Conservation (phyloP, 2,797 vertebrate genomes). For the Chelidonichthys spinosus region DNA sequence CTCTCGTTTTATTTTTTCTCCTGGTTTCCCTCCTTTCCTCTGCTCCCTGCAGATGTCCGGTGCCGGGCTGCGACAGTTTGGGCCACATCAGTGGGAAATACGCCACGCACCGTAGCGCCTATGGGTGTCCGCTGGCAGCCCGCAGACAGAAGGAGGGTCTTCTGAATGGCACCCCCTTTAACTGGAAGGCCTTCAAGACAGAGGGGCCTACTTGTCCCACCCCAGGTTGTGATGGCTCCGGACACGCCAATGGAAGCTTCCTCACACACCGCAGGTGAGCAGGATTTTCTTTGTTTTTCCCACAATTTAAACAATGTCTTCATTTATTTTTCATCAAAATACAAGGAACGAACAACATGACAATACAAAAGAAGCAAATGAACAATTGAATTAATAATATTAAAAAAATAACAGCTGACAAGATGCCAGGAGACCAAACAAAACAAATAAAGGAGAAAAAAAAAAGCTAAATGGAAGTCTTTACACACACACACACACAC, state of each 20-base stretch:
- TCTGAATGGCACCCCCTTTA: slow-evolving; percentile 92
- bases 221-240: slow-evolving; percentile 94
- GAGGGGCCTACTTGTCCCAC: slow-evolving; percentile 97
- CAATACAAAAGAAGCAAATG: too few species aligned
- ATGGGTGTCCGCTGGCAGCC: slow-evolving; percentile 94
- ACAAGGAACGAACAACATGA: too few species aligned
- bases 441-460: too few species aligned
- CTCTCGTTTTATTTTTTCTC: background rate
- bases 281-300: too few species aligned
- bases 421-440: too few species aligned
- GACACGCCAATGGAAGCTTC: slow-evolving; percentile 97
- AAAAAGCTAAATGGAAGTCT: too few species aligned
- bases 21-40: slow-evolving; percentile 11
- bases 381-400: too few species aligned
- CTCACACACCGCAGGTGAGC: slow-evolving; percentile 96
- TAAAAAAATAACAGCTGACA: too few species aligned
- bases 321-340: too few species aligned
- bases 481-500: too few species aligned
- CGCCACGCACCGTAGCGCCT: slow-evolving; percentile 96
- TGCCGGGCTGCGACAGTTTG: slow-evolving; percentile 96
- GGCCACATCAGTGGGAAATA: slow-evolving; percentile 99
- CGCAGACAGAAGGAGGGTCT: slow-evolving; percentile 96
- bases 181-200: slow-evolving; percentile 96
- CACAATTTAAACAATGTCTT: too few species aligned
- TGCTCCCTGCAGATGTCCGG: slow-evolving; percentile 88